These are phyloP conservation scores for Acanthopagrus latus DNA, from an alignment of 2,797 vertebrate genomes.

Conservation along the genomic window DNA sequence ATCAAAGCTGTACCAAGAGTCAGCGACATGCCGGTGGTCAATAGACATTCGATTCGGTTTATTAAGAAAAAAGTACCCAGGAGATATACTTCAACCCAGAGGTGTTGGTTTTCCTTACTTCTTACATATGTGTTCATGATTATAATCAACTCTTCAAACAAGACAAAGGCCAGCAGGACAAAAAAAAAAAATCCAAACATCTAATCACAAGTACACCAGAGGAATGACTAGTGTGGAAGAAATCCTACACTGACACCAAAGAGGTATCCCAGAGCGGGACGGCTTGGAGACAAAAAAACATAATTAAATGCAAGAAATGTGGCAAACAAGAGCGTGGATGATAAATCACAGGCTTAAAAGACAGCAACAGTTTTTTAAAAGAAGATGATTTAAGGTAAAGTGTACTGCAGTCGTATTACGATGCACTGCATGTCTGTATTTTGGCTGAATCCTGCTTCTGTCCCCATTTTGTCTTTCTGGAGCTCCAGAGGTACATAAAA, in stretches of 20 bases:
- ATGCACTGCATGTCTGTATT: not conserved
- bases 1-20: slow-evolving; percentile 31
- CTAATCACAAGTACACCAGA: slow-evolving; percentile 23
- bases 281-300: slow-evolving; percentile 30
- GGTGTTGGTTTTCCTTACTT: not conserved
- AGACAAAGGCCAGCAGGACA: not conserved
- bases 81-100: not conserved
- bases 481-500: not conserved
- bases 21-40: slow-evolving; percentile 5
- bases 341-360: slow-evolving; percentile 50
- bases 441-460: not conserved
- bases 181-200: not conserved
- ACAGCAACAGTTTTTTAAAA: slow-evolving; percentile 15
- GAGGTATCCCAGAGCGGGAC: slow-evolving; percentile 26
- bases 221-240: slow-evolving; percentile 30
- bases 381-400: slow-evolving; percentile 8
- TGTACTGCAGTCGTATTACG: not conserved
- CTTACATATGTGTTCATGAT: not conserved
- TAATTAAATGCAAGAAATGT: slow-evolving; percentile 47
- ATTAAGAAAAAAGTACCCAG: too few relatives aligned
- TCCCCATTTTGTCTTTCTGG: not conserved
- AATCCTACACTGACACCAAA: slow-evolving; percentile 10
- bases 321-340: slow-evolving; percentile 33
- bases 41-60: slow-evolving; percentile 3
- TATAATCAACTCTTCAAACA: slow-evolving; percentile 20